A percentile compares a stretch with the other conserved stretches of the same genome.
Evolutionary conservation across 2,797 vertebrate genomes (phyloP).

Genomic region (Pangasius krempfi): DNA sequence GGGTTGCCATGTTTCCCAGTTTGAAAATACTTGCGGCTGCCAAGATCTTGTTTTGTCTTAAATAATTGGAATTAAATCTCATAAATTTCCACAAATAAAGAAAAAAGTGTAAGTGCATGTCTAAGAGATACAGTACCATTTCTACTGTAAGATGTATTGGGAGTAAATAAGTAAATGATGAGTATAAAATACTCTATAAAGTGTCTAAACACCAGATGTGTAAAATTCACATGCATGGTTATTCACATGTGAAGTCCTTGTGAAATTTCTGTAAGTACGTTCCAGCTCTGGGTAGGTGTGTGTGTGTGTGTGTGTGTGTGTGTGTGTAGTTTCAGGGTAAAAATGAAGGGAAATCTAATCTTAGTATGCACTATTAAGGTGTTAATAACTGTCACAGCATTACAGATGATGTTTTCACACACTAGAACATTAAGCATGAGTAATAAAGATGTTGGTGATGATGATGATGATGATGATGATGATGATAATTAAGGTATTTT

Average conservation of each 20-base stretch:
- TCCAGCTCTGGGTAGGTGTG: neutral
- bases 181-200: neutral
- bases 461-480: slow-evolving; percentile 3
- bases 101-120: neutral
- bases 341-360: neutral
- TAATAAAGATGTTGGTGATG: neutral
- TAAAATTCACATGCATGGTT: neutral
- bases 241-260: neutral
- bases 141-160: neutral
- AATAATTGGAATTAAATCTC: neutral
- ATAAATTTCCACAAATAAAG: neutral
- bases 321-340: neutral
- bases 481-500: neutral
- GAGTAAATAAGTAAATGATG: neutral
- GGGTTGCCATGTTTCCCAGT: neutral
- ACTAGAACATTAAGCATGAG: neutral
- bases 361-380: neutral
- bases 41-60: neutral
- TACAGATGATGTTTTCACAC: neutral
- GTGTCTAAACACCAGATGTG: neutral
- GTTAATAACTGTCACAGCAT: neutral
- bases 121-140: neutral
- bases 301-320: neutral
- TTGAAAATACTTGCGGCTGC: no score
- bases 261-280: no score